Percentiles rank a stretch among this genome's conserved stretches.
phyloP scores from a whole-genome alignment of 2,113 vertebrate genomes.

The Nothocercus nigrocapillus region DNA sequence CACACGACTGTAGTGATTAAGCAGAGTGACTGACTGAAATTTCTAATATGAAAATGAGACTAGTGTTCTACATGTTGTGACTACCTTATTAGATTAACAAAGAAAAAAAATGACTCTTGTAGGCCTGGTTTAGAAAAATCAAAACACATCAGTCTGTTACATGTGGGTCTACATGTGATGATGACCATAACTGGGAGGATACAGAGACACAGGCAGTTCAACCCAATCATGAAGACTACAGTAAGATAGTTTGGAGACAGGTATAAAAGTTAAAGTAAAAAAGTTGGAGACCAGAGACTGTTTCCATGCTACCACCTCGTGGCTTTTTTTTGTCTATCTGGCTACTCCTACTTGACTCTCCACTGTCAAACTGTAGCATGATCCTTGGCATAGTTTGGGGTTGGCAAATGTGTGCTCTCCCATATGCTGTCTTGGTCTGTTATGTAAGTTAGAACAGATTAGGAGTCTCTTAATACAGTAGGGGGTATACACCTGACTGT shows the following conservation, averaged over 20 bases:
- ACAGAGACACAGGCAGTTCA: not conserved
- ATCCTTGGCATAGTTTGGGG: not conserved
- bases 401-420: no score
- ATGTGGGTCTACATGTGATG: not conserved
- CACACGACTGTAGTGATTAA: not conserved
- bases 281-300: not conserved
- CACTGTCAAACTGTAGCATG: not conserved
- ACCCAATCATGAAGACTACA: not conserved
- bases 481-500: not conserved
- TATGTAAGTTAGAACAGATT: not conserved
- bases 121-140: not conserved
- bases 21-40: not conserved
- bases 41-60: not conserved
- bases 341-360: not conserved
- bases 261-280: accelerated
- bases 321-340: no score
- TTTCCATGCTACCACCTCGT: accelerated
- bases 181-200: not conserved
- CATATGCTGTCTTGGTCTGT: not conserved
- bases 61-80: not conserved
- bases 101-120: accelerated
- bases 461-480: not conserved
- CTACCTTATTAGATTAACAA: not conserved
- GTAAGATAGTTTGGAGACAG: not conserved
- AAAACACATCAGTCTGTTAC: accelerated